These are phyloP conservation scores for Platysteira castanea DNA, from an alignment of 2,113 vertebrate species.

Conservation along the genomic window DNA sequence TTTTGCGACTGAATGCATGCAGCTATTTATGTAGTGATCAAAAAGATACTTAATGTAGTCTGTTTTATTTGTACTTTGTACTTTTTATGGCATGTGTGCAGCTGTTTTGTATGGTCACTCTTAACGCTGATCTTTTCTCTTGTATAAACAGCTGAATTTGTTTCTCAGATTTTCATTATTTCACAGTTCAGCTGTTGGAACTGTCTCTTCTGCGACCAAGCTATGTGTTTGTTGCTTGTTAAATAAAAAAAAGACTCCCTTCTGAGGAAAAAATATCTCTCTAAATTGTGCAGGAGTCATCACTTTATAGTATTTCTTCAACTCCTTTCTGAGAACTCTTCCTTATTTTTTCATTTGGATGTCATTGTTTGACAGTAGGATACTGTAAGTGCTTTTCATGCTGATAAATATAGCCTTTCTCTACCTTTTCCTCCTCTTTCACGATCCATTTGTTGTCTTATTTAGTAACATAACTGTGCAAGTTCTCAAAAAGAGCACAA, in stretches of 20 bases:
- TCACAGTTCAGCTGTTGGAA: neutral
- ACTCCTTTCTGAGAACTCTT: neutral
- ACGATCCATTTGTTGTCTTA: neutral
- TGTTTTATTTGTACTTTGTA: neutral
- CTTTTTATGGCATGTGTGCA: neutral
- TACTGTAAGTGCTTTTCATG: neutral
- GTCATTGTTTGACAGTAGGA: neutral
- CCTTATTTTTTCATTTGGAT: neutral
- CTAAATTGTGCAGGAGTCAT: neutral
- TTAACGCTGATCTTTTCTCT: neutral
- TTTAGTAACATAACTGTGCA: neutral
- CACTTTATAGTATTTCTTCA: neutral
- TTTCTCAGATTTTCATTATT: neutral
- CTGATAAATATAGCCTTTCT: neutral
- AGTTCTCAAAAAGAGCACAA: neutral
- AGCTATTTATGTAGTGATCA: neutral
- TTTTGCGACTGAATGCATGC: neutral
- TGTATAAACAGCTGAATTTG: neutral
- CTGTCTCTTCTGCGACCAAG: neutral
- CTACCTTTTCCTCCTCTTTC: neutral
- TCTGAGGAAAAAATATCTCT: neutral
- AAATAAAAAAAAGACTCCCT: neutral
- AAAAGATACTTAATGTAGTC: neutral
- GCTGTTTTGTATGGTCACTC: neutral
- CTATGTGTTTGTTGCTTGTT: neutral